Percentiles rank a stretch among this genome's conserved stretches.
phyloP scores from a whole-genome alignment of 2,113 vertebrate genomes.

The Noturus placidus region DNA sequence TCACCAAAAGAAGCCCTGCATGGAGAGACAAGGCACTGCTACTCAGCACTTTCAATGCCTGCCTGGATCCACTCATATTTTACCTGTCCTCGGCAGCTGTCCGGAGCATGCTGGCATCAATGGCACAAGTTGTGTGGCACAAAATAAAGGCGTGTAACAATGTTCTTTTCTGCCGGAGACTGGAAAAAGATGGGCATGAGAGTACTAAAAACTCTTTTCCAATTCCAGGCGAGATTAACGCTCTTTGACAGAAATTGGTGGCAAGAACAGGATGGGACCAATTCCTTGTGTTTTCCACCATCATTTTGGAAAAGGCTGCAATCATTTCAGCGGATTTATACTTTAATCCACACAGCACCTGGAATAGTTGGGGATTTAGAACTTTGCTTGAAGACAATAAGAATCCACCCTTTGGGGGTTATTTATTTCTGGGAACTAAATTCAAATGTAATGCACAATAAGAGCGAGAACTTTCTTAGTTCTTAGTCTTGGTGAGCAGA shows the following conservation, averaged over 20 bases:
- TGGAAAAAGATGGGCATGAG: conserved; percentile 33
- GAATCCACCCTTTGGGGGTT: neutral
- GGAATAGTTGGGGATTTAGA: neutral
- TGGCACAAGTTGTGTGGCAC: conserved; percentile 54
- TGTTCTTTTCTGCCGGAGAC: neutral
- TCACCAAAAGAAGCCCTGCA: conserved; percentile 59
- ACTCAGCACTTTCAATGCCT: conserved; percentile 82
- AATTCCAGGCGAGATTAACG: conserved; percentile 61
- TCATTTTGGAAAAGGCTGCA: neutral
- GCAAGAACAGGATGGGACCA: conserved; percentile 55
- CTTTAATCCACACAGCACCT: neutral
- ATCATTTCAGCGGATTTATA: neutral
- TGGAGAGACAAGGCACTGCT: conserved; percentile 81
- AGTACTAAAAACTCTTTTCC: conserved; percentile 57
- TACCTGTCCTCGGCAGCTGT: conserved; percentile 83
- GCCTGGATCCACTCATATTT: conserved; percentile 85
- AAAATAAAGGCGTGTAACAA: conserved; percentile 45
- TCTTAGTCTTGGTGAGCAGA: neutral
- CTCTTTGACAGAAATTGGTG: conserved; percentile 53
- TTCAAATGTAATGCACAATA: neutral
- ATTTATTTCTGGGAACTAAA: neutral
- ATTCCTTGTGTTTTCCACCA: conserved; percentile 51
- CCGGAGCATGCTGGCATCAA: conserved; percentile 61
- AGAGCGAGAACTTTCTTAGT: neutral
- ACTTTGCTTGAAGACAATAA: neutral